Base-by-base conservation (phyloP, 2,888 invertebrate genomes). In the Pedicia rivosa region DNA sequence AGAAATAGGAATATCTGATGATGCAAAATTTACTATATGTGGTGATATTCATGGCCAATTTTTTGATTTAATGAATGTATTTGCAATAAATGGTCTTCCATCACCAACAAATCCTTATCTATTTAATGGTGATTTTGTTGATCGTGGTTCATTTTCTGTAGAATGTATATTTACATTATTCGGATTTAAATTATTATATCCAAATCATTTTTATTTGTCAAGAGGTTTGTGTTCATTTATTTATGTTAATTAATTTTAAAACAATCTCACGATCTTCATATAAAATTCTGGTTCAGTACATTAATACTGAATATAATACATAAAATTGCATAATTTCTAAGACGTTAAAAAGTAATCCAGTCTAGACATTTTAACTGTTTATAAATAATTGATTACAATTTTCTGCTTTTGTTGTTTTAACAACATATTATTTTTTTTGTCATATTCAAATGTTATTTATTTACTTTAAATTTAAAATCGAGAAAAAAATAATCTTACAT, bases 121-220 rank as follows among this genome's bases (percentile, higher is more conserved):
- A 47, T 98, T 98, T 63, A 98, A 98, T 61, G 97, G 97, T 41
- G 98, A 99, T 65, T 98, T 99, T 62, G 98, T 99, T 13, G 98
- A 99, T 63, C 70, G 98, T 63, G 98, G 98, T 10, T 95, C 97
- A 0, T 99, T 99, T 62, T 95, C 95, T 24, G 95, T 98, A 20
- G 98, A 98, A 65, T 97, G 97, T 58, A 98, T 99, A 54, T 92
- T 99, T 56, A 87, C 87, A 7, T 65, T 98, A 44, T 92, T 99
- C 60, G 88, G 92, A 43, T 97, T 88, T 64, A 99, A 98, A 61
- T 66, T 99, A 43, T 67, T 98, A 34, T 95, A 79, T 63, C 98
- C 98, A 0, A 73, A 95, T 55, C 83, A 95, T 60, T 97, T 98
- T 64, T 97, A 76, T 62, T 86, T 98, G 84, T 88, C 95, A 1